These are phyloP conservation scores for Caenorhabditis sp. DNA, from an alignment of 2,888 invertebrate species.

Conservation along the genomic window DNA sequence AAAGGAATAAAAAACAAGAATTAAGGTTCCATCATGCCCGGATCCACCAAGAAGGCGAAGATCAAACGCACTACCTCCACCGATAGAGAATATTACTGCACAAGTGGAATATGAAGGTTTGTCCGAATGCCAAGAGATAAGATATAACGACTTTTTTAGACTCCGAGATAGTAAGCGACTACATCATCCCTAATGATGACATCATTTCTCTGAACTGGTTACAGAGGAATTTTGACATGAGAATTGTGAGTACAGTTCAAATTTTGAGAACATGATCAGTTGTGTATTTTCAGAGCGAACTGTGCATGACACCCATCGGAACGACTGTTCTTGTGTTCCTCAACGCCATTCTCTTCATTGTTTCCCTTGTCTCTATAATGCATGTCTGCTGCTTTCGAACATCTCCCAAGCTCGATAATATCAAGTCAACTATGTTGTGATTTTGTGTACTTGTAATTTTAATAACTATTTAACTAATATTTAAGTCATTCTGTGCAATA, in stretches of 20 bases:
- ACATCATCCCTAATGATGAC: conserved; percentile 67
- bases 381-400: conserved; percentile 58
- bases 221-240: conserved; percentile 62
- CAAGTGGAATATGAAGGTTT: conserved; percentile 45
- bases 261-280: no score
- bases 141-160: conserved; percentile 21
- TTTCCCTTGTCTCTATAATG: conserved; percentile 49
- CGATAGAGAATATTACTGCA: conserved; percentile 20
- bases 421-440: conserved; percentile 53
- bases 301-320: conserved; percentile 72
- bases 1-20: conserved; percentile 6
- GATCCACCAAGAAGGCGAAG: conserved; percentile 77
- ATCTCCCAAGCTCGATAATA: conserved; percentile 46
- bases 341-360: conserved; percentile 57
- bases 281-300: conserved; percentile 50
- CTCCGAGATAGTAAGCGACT: conserved; percentile 57
- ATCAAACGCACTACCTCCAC: conserved; percentile 41
- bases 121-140: not conserved
- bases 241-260: conserved; percentile 44
- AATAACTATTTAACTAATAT: conserved; percentile 31
- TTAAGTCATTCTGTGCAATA: conserved; percentile 33
- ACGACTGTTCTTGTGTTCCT: conserved; percentile 64
- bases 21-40: conserved; percentile 73
- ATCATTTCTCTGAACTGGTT: conserved; percentile 64
- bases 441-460: not conserved